Percentiles rank a stretch among this genome's conserved stretches.
Conservation (phyloP, 64 coral and sea anemone genomes). For the Catalaphyllia jardinei region DNA sequence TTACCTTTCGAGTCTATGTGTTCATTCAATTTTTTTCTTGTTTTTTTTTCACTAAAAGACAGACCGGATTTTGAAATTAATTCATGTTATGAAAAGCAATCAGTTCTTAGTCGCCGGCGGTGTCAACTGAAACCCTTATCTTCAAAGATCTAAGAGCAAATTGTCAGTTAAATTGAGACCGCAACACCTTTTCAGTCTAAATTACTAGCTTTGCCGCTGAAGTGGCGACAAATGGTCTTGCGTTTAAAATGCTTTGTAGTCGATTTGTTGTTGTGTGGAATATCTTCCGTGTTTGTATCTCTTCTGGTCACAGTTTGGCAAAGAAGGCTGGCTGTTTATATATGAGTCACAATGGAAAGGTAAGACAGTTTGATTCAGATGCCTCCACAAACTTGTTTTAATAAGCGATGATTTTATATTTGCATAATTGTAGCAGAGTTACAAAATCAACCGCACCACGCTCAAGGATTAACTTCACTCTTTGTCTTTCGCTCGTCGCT, state of each 20-base stretch:
- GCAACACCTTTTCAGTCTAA: background rate
- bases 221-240: slow-evolving; percentile 11
- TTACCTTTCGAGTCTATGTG: no score
- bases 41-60: background rate
- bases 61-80: background rate
- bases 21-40: no score
- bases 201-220: background rate
- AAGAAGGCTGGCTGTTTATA: background rate
- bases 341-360: background rate
- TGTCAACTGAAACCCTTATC: slow-evolving; percentile 4
- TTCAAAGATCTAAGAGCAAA: background rate
- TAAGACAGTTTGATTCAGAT: background rate
- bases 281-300: background rate
- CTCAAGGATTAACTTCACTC: background rate
- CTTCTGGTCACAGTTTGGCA: background rate
- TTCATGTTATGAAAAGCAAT: slow-evolving; percentile 6
- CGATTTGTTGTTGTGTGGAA: background rate
- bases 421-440: background rate
- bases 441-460: background rate
- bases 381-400: background rate
- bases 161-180: slow-evolving; percentile 27
- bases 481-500: background rate
- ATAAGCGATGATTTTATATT: background rate
- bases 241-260: background rate
- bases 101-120: background rate